Evolutionary conservation across 1,140 invertebrate species (phyloP).

Genomic region (Rhagoletis zephyria): DNA sequence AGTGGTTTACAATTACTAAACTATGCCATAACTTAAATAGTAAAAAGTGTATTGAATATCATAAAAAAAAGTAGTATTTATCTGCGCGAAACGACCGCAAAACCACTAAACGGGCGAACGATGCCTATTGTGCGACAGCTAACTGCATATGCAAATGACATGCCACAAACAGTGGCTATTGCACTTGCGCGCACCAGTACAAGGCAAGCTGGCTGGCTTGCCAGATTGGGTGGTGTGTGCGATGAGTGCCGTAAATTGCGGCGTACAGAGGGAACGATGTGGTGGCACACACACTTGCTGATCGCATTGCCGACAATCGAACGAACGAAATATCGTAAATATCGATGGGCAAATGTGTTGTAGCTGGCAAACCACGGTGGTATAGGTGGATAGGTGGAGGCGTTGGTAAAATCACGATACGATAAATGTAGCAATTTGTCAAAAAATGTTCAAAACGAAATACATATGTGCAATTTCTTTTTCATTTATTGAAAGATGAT

Average conservation of each 20-base stretch:
- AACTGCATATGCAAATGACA: neutral
- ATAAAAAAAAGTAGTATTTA: neutral
- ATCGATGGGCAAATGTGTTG: neutral
- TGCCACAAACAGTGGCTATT: neutral
- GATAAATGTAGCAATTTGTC: neutral
- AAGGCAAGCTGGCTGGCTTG: neutral
- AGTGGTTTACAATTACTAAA: conserved; percentile 11
- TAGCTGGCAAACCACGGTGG: neutral
- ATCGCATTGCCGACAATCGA: neutral
- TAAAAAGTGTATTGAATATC: neutral
- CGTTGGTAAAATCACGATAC: neutral
- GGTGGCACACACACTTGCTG: too few relatives aligned
- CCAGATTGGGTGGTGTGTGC: too few relatives aligned
- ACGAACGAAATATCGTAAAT: neutral
- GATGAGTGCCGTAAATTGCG: too few relatives aligned
- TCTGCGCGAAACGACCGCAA: neutral
- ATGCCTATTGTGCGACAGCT: conserved; percentile 12
- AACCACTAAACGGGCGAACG: neutral
- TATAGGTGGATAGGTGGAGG: neutral
- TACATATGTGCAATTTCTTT: too few relatives aligned
- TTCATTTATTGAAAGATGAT: too few relatives aligned
- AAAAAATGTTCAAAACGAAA: conserved; percentile 9
- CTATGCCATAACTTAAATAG: neutral
- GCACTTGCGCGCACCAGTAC: neutral
- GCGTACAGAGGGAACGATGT: too few relatives aligned